These are phyloP conservation scores for Pyrrhura leucotis DNA, from an alignment of 2,797 vertebrate species.

Conservation along the genomic window DNA sequence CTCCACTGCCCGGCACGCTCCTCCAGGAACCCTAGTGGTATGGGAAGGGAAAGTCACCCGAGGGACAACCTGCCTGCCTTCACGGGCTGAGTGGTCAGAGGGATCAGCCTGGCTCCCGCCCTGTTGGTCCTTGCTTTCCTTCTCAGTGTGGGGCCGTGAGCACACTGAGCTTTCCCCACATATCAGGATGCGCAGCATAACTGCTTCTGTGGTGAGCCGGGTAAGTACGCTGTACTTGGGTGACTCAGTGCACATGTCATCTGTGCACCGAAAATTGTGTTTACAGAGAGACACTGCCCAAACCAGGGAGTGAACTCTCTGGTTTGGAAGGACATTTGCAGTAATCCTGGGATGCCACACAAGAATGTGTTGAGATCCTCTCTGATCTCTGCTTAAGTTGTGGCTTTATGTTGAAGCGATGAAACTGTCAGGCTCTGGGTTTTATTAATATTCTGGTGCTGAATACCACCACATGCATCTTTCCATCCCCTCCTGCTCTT, in stretches of 20 bases:
- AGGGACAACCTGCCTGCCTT: not conserved
- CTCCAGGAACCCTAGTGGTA: not conserved
- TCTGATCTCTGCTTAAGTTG: not conserved
- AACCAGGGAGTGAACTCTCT: not conserved
- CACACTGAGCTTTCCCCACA: not conserved
- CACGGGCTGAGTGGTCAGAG: not conserved
- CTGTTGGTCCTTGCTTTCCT: not conserved
- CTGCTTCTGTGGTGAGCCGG: not conserved
- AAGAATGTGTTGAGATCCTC: not conserved
- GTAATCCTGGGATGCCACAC: not conserved
- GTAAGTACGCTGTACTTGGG: accelerated
- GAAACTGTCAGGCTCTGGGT: not conserved
- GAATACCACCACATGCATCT: not conserved
- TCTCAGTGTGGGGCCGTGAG: accelerated
- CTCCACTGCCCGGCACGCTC: not conserved
- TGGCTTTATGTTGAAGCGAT: conserved; percentile 3
- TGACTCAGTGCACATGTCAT: not conserved
- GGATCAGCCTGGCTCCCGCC: not conserved
- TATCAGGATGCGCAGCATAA: not conserved
- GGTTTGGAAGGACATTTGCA: not conserved
- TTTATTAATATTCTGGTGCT: conserved; percentile 33
- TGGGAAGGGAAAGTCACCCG: not conserved
- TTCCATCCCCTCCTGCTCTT: not conserved
- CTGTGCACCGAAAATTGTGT: not conserved
- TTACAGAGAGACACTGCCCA: not conserved